phyloP scores from a whole-genome alignment of 2,797 vertebrate genomes.

The Phrynocephalus guinanensis region DNA sequence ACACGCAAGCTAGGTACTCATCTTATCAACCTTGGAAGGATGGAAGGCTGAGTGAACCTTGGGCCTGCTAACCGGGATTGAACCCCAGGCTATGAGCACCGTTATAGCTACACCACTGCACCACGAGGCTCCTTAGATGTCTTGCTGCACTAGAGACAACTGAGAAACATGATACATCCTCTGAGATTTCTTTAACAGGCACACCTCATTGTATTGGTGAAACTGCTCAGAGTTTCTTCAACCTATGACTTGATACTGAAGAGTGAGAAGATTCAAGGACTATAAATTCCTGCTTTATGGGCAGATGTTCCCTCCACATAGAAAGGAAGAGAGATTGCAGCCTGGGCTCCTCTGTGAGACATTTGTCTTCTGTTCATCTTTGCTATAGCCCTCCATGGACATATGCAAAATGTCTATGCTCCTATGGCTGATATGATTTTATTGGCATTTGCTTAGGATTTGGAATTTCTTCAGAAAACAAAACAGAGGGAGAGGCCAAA shows the following conservation, averaged over 20 bases:
- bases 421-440: neutral
- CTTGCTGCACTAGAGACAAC: neutral
- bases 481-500: no score
- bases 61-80: no score
- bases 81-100: no score
- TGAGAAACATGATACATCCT: neutral
- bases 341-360: neutral
- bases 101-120: no score
- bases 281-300: neutral
- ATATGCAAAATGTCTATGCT: neutral
- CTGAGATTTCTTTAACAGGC: neutral
- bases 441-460: no score
- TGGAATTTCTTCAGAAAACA: no score
- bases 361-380: neutral
- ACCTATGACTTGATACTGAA: neutral
- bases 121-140: no score
- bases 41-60: no score
- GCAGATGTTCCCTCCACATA: neutral
- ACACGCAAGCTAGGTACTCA: no score
- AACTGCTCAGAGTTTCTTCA: neutral
- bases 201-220: neutral
- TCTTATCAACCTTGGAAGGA: no score
- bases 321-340: neutral
- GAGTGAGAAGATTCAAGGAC: neutral
- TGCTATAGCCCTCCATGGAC: neutral